phyloP scores from a whole-genome alignment of 2,888 invertebrate species.

The Xestia ashworthii region DNA sequence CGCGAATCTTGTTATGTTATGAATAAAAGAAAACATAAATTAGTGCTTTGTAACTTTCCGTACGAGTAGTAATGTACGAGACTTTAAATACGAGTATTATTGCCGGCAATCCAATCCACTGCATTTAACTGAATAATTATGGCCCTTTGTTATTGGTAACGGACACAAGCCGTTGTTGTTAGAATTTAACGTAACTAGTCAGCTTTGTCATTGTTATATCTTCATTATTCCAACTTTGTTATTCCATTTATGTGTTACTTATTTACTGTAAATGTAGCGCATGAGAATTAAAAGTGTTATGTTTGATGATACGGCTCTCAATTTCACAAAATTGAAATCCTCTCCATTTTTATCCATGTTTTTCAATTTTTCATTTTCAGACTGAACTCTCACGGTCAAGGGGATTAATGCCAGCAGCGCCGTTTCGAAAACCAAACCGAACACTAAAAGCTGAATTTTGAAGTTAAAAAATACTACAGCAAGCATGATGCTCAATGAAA shows the following conservation, averaged over 20 bases:
- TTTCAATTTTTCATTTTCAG: background rate
- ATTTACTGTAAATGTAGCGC: background rate
- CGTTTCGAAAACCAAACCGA: background rate
- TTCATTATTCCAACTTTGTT: background rate
- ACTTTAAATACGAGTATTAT: background rate
- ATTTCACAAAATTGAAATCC: background rate
- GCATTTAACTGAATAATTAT: background rate
- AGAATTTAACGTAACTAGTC: background rate
- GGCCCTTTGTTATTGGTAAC: background rate
- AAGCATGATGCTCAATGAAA: background rate
- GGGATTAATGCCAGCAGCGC: background rate
- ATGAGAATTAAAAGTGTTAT: background rate
- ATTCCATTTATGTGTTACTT: background rate
- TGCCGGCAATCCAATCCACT: background rate
- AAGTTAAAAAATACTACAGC: background rate
- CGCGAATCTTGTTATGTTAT: background rate
- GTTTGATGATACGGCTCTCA: background rate
- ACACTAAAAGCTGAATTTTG: background rate
- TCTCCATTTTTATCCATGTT: background rate
- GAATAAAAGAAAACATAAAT: background rate
- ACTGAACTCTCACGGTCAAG: background rate
- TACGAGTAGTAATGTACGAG: too few relatives aligned
- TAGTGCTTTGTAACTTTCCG: background rate
- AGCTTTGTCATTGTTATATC: background rate
- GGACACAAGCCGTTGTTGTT: background rate